Base-by-base conservation (phyloP, 2,888 invertebrate genomes). In the Phaonia tiefii region DNA sequence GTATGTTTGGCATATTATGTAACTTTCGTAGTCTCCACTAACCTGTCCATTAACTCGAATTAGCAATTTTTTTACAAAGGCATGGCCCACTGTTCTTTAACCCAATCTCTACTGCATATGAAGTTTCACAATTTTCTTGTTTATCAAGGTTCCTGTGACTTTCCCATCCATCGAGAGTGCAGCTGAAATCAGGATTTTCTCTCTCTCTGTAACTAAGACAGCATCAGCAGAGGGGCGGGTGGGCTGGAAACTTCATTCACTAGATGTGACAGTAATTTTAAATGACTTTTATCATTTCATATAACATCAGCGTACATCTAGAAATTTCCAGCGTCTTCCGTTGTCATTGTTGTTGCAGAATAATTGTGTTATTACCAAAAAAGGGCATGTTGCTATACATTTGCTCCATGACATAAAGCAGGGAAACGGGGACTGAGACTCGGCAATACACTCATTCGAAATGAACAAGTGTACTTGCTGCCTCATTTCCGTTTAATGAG, bases 401-500 rank as follows among this genome's bases (percentile, higher is more conserved):
- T 65, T 25, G 37, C 20, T 10, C 2, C 25, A 22, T 15, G n/a
- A 26, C 37, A 39, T 13, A 44, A 4, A 65, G 1, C 63, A 26
- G 37, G n/a, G 3, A 49, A 60, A 1, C 11, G 13, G 49, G 74
- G 56, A 46, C n/a, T n/a, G 26, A 37, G 37, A 66, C 4, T 5
- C 0, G 44, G 42, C 73, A 54, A 31, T 54, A 63, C 37, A 8
- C 66, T 25, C 17, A 56, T 22, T 31, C 46, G n/a, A 75, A 77
- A n/a, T 67, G 80, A 78, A 81, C 80, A 77, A 81, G 75, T 75
- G 79, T 80, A 80, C 74, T 82, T 83, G 76, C 77, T 80, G 79
- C 82, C 78, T 82, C 85, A 84, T 84, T 84, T 84, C 82, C 83
- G 79, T 83, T 83, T 88, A 89, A 88, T 89, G 89, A 89, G 89